Evolutionary conservation across 2,113 vertebrate genomes (phyloP), one percentile per base, ranked within the genome.

Genomic region (Gymnocephalus cernua): DNA sequence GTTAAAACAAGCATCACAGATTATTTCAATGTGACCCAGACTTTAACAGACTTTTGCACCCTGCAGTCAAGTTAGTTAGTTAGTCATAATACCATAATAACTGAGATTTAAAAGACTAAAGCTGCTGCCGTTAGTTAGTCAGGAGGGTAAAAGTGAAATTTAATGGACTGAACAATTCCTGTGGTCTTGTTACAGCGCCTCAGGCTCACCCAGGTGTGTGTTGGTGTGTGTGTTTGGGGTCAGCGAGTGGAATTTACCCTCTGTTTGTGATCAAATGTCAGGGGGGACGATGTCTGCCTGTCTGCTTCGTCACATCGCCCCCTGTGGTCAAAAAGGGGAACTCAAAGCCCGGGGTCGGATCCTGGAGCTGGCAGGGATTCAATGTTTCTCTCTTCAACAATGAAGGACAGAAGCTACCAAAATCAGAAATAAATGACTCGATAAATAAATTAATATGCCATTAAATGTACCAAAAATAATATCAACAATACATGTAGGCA

Each of bases 131-230:
- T 58, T 64, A 0, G 44, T 59, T 15, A 35, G 56, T 62, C 44
- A 53, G 16, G 57, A 54, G 67, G 79, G 19, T 41, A 32, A 71
- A 83, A 84, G 74, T 74, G 65, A 79, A 47, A 78, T 67, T 69
- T 44, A 71, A 63, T 74, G 72, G 75, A 35, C 4, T 73, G 27
- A 70, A 45, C 44, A 18, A 66, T 77, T 74, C 59, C 51, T 80
- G 58, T 41, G 63, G 72, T 80, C 63, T 58, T 7, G 7, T 57
- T 58, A 6, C 45, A 19, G 11, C n/a, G 73, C 79, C 2, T 3
- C 68, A 47, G 59, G 74, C 67, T 74, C 38, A 21, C 25, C 35
- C 70, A 74, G 61, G 76, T 91, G 81, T 78, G 80, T 71, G 45
- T 69, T 23, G 21, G 65, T 51, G 54, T 73, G 59, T 72, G 53